Percentiles rank a stretch among this genome's conserved stretches.
phyloP scores from a whole-genome alignment of 2,113 vertebrate genomes.

The Guaruba guarouba region DNA sequence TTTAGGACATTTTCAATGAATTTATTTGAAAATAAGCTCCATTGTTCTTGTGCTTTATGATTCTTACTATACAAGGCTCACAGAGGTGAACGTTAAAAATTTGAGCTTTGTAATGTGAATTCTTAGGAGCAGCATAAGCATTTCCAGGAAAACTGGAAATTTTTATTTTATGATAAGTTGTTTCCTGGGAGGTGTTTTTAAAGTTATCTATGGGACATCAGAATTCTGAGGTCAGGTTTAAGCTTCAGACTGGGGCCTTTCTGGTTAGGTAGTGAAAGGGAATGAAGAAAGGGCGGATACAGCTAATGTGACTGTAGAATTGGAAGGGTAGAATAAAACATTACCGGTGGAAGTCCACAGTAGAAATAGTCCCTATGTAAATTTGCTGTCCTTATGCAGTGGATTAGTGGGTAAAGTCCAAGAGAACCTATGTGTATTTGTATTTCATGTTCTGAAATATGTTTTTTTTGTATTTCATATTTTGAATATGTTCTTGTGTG shows the following conservation, averaged over 20 bases:
- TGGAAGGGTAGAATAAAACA: background rate
- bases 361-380: background rate
- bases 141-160: background rate
- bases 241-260: background rate
- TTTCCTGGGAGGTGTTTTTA: background rate
- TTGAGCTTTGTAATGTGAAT: background rate
- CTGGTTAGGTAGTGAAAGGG: background rate
- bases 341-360: background rate
- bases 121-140: background rate
- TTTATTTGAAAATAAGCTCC: background rate
- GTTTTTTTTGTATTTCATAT: background rate
- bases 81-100: background rate
- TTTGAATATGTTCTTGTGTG: background rate
- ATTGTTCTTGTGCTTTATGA: background rate
- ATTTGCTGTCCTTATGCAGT: background rate
- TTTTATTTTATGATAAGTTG: background rate
- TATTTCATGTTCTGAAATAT: background rate
- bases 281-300: background rate
- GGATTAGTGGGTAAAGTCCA: background rate
- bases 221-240: background rate
- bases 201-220: background rate
- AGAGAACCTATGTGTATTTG: background rate
- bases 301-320: background rate
- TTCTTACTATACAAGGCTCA: background rate
- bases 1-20: background rate